phyloP scores from a whole-genome alignment of 2,888 invertebrate species.

The Athrips mouffetella region DNA sequence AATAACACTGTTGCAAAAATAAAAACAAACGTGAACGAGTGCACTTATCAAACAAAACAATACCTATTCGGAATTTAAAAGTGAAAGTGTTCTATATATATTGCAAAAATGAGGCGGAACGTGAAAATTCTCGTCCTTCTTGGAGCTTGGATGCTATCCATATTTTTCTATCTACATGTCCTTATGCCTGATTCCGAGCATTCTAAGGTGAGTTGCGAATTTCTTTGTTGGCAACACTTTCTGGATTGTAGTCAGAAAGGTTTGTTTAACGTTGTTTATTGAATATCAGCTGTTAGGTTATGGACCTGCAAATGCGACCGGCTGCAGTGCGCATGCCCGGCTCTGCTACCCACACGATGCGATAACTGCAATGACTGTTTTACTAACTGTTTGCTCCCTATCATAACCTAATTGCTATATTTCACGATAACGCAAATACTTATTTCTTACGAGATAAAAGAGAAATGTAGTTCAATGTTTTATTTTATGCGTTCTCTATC shows the following conservation, averaged over 20 bases:
- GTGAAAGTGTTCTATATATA: conserved; percentile 11
- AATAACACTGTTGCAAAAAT: conserved; percentile 33
- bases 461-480: no score
- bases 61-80: conserved; percentile 7
- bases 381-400: conserved; percentile 4
- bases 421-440: no score
- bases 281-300: conserved; percentile 40
- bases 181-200: conserved; percentile 58
- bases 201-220: conserved; percentile 52
- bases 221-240: conserved; percentile 8
- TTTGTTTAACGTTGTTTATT: conserved; percentile 22
- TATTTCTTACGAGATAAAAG: no score
- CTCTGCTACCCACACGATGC: conserved; percentile 35
- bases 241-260: conserved; percentile 13
- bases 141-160: conserved; percentile 67
- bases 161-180: conserved; percentile 73
- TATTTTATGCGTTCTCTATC: no score
- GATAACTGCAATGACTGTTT: conserved; percentile 41
- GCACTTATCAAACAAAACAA: neutral
- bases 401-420: neutral
- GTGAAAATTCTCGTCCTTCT: conserved; percentile 65
- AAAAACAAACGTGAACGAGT: conserved; percentile 38
- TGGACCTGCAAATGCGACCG: conserved; percentile 24
- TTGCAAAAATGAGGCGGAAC: conserved; percentile 62
- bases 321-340: conserved; percentile 59